Evolutionary conservation across 2,113 vertebrate genomes (phyloP), one percentile per base, ranked within the genome.

Genomic region (Callipepla californica): DNA sequence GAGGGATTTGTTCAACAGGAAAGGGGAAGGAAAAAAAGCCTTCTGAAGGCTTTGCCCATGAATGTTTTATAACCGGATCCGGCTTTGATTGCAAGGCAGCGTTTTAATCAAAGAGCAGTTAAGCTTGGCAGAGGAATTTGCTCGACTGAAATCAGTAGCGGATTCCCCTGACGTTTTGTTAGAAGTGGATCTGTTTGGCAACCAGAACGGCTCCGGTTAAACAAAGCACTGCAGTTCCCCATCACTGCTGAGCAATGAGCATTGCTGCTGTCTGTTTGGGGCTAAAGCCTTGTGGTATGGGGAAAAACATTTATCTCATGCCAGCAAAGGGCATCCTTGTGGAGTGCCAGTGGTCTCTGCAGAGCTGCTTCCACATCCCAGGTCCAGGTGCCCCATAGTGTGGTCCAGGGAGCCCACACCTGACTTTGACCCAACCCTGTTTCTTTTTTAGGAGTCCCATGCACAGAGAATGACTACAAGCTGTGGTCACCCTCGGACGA

Each of bases 401-500:
- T 30, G 32, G 53, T 19, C 17, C 32, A 15, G 30, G 55, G 55
- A 32, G 55, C 55, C 55, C 32, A 13, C 19, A 30, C 55, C 55
- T 11, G 11, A 18, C 55, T 63, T 23, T n/a, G 23, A 10, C 36
- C 67, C 68, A 50, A 9, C 23, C 69, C 19, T 61, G 23, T 67
- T 17, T 25, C 65, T 89, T 73, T 28, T 89, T 62, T 94, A 99
- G 99, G 99, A 14, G 99, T 99, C 11, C 98, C 99, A 2, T 99
- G 99, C 97, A 98, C 98, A 0, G 99, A 99, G 72, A 99, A 98
- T 0, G 99, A 99, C 97, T 99, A 99, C 97, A 99, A 99, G 90
- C 98, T 97, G 75, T 99, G 99, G 99, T 99, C 99, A 1, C 99
- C 99, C 0, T 99, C 99, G 0, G 99, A 99, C 2, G 99, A 99